Conservation (phyloP, 2,113 vertebrate genomes). For the Antechinus flavipes region DNA sequence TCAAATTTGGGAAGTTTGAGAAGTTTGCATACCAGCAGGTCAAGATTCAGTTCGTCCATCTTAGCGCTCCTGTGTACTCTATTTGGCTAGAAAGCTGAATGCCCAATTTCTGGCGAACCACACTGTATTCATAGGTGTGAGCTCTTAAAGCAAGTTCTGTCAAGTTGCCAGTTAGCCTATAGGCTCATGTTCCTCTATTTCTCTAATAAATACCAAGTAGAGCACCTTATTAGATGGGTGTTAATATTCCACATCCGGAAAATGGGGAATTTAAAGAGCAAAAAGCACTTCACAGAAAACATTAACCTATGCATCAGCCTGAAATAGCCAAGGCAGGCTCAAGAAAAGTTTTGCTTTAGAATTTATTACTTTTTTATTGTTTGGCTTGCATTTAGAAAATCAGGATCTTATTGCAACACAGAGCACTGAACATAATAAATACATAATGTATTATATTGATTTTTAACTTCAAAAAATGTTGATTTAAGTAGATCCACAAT, state of each 20-base stretch:
- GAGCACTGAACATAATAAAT: neutral
- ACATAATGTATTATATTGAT: neutral
- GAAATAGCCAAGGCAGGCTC: neutral
- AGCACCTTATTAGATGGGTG: conserved; percentile 67
- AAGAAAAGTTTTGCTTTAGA: neutral
- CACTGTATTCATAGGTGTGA: conserved; percentile 62
- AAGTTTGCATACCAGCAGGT: conserved; percentile 56
- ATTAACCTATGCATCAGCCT: conserved; percentile 18
- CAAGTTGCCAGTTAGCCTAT: conserved; percentile 57
- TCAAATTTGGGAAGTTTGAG: conserved; percentile 55
- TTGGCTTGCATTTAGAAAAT: conserved; percentile 13
- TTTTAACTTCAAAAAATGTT: neutral
- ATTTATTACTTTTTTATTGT: neutral
- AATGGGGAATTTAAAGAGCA: conserved; percentile 62
- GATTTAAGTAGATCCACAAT: neutral
- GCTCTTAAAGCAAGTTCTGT: conserved; percentile 51
- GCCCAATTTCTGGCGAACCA: conserved; percentile 56
- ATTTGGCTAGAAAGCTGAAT: conserved; percentile 51
- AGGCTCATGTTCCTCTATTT: conserved; percentile 17
- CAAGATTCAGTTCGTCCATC: conserved; percentile 51
- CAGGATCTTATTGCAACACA: neutral
- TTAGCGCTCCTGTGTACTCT: conserved; percentile 50
- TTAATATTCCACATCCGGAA: conserved; percentile 68
- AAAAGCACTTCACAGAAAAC: conserved; percentile 47
- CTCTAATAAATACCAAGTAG: conserved; percentile 63